These are phyloP conservation scores for Stenodera caucasica DNA, from an alignment of 2,888 invertebrate genomes.

Conservation along the genomic window DNA sequence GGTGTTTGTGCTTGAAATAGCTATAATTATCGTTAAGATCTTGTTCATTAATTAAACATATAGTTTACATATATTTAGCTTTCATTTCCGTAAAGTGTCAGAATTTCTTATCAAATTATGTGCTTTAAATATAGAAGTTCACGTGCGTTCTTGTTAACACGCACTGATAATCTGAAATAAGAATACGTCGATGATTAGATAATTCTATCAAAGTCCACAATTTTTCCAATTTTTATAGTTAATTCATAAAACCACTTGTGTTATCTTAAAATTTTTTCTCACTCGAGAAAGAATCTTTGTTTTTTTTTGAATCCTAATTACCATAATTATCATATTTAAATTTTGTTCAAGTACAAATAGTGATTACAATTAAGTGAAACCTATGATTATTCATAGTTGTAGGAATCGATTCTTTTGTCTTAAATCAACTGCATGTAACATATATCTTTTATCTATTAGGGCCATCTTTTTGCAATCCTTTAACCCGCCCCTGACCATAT, in stretches of 20 bases:
- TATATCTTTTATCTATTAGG: constrained; percentile 32
- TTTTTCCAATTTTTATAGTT: no score
- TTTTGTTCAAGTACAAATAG: not conserved
- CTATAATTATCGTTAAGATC: constrained; percentile 4
- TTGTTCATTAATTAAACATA: constrained; percentile 10
- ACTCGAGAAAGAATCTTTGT: constrained; percentile 1
- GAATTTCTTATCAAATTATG: constrained; percentile 17
- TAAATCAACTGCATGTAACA: constrained; percentile 30
- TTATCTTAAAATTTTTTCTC: no score
- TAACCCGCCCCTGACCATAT: constrained; percentile 33
- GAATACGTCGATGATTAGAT: constrained; percentile 10
- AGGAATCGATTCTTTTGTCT: constrained; percentile 32
- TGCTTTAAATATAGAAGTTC: constrained; percentile 17
- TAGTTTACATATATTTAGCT: constrained; percentile 18
- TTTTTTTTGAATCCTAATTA: constrained; percentile 11
- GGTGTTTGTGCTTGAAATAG: not conserved
- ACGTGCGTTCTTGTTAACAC: constrained; percentile 20
- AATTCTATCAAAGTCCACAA: not conserved
- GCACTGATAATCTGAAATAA: constrained; percentile 17
- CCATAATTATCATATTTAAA: not conserved
- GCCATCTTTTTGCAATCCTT: constrained; percentile 29
- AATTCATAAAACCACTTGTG: no score
- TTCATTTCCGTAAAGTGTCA: constrained; percentile 18
- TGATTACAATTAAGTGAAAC: constrained; percentile 15
- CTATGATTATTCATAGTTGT: constrained; percentile 27